phyloP scores from a whole-genome alignment of 2,113 vertebrate genomes.

The Etheostoma spectabile region DNA sequence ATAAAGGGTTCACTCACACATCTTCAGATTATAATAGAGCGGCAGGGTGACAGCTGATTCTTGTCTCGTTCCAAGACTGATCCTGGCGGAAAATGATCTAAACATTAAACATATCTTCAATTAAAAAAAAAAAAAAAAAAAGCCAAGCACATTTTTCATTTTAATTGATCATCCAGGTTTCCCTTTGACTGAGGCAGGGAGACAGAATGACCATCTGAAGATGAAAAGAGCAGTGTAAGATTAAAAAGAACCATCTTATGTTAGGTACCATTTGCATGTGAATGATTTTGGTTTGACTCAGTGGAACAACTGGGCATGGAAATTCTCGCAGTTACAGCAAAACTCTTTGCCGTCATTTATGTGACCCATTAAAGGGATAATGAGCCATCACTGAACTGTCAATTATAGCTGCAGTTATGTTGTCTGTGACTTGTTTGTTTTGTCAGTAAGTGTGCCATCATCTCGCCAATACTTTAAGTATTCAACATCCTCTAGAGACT shows the following conservation, averaged over 20 bases:
- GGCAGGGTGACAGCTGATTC: background rate
- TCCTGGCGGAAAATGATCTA: conserved; percentile 1
- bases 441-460: conserved; percentile 33
- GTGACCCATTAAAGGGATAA: conserved; percentile 67
- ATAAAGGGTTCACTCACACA: conserved; percentile 17
- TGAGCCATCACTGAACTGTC: conserved; percentile 66
- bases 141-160: conserved; percentile 22
- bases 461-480: conserved; percentile 22
- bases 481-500: conserved; percentile 30
- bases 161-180: conserved; percentile 28
- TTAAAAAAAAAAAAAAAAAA: conserved; percentile 2
- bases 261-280: conserved; percentile 52
- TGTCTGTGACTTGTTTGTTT: conserved; percentile 53
- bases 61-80: conserved; percentile 16
- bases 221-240: conserved; percentile 27
- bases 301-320: conserved; percentile 40
- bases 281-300: conserved; percentile 39
- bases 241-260: conserved; percentile 7
- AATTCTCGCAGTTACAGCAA: conserved; percentile 31
- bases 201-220: conserved; percentile 13
- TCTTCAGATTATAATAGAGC: conserved; percentile 14
- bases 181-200: background rate
- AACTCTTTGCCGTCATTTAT: conserved; percentile 42
- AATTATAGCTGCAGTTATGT: conserved; percentile 61
- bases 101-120: conserved; percentile 26